Percentiles rank a stretch among this genome's conserved stretches.
Evolutionary conservation across 2,888 invertebrate species (phyloP).

Genomic region (Xylota segnis): DNA sequence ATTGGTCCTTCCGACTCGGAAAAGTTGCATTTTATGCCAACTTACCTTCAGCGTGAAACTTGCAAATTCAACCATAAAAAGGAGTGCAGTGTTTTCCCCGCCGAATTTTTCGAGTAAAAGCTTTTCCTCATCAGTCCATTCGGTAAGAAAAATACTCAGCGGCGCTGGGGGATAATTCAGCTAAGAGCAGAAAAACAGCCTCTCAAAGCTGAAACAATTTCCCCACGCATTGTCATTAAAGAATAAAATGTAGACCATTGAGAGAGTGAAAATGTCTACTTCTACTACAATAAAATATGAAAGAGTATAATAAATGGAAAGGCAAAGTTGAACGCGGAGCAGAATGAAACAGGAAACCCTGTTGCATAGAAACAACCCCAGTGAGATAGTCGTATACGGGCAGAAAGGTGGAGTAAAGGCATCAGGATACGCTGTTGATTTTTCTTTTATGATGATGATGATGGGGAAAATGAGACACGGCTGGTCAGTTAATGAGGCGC

Average conservation of each 20-base stretch:
- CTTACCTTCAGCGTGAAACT: background rate
- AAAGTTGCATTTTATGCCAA: constrained; percentile 33
- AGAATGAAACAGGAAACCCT: constrained; percentile 74
- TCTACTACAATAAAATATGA: constrained; percentile 52
- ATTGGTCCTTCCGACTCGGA: constrained; percentile 12
- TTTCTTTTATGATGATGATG: constrained; percentile 57
- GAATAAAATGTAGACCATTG: constrained; percentile 72
- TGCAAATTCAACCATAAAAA: constrained; percentile 32
- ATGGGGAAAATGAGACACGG: constrained; percentile 71
- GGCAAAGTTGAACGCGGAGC: constrained; percentile 65
- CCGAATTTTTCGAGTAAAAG: constrained; percentile 7
- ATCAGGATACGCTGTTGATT: constrained; percentile 69
- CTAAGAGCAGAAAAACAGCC: constrained; percentile 9
- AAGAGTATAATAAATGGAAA: constrained; percentile 64
- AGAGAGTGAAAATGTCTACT: constrained; percentile 56
- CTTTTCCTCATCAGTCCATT: background rate
- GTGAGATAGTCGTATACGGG: constrained; percentile 56
- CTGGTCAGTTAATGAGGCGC: constrained; percentile 74
- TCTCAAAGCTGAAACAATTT: constrained; percentile 20
- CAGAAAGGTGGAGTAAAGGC: constrained; percentile 50
- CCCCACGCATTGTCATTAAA: constrained; percentile 32
- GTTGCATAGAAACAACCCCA: constrained; percentile 74
- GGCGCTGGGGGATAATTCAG: constrained; percentile 21
- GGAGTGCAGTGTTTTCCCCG: no score
- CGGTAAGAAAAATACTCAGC: background rate